Conservation (phyloP, 2,888 invertebrate species). For the Octonoba sinensis region DNA sequence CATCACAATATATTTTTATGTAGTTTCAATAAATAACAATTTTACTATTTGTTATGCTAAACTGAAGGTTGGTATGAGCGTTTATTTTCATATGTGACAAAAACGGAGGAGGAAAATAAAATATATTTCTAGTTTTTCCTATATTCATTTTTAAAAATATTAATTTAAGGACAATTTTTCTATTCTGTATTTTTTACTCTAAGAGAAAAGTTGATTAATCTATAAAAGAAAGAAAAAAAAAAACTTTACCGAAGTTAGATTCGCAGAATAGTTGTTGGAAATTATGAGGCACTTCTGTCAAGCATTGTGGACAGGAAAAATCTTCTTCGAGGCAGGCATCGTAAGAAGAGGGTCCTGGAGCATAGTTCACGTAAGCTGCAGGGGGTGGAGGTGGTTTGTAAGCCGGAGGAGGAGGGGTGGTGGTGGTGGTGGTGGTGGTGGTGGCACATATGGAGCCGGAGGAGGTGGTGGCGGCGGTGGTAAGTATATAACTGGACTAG, state of each 20-base stretch:
- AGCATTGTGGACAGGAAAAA: not conserved
- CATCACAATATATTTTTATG: too few relatives aligned
- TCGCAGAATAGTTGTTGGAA: not conserved
- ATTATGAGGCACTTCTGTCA: not conserved
- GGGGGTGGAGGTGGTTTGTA: not conserved
- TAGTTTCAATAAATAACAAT: too few relatives aligned
- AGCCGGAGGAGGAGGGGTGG: constrained; percentile 13
- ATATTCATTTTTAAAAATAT: too few relatives aligned
- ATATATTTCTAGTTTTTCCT: too few relatives aligned
- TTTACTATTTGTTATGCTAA: too few relatives aligned
- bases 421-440: constrained; percentile 6
- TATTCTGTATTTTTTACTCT: too few relatives aligned
- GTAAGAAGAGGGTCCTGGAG: not conserved
- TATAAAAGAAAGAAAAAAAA: too few relatives aligned
- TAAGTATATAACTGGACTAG: not conserved
- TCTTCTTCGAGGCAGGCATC: not conserved
- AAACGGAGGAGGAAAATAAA: too few relatives aligned
- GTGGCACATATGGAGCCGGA: not conserved
- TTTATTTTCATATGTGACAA: too few relatives aligned
- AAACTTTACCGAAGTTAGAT: not conserved
- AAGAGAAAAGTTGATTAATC: not conserved
- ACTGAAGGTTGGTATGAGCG: too few relatives aligned
- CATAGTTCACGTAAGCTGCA: not conserved
- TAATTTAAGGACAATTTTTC: too few relatives aligned
- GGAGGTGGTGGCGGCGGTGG: constrained; percentile 27